Base-by-base conservation (phyloP, 2,797 vertebrate species). In the Melanogrammus aeglefinus region DNA sequence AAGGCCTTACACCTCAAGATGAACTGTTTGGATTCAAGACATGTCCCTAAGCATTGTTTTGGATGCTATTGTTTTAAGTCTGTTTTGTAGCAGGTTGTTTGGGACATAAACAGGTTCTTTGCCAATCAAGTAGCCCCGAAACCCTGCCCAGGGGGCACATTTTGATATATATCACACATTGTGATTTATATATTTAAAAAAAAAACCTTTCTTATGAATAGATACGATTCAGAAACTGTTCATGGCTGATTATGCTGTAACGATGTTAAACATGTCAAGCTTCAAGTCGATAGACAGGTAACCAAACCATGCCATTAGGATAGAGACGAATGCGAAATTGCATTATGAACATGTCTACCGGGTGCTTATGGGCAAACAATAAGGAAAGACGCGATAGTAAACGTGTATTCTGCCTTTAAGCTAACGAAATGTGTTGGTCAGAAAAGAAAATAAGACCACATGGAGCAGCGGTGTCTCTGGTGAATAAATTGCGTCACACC, bases 401-500 rank as follows among this genome's bases (percentile, higher is more conserved):
- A 63, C 57, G 57, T 63, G n/a, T 63, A 63, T 63, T 63, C 57
- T 63, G 57, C 57, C n/a, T 63, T 63, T 5, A 63, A 24, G 18
- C 21, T 63, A 63, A 63, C 57, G n/a, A 63, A 6, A 57, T 21
- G 47, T 21, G 18, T 57, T 57, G 47, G 18, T 18, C 47, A 57
- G 47, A 21, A 57, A 21, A 57, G 5, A 57, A 12, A 57, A 57
- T 21, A 21, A 21, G 47, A 57, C 16, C 47, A 63, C 57, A 63
- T 57, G 57, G 21, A 63, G 57, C 57, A 63, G 57, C 57, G 6
- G 57, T 24, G 4, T 51, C 47, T 18, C 47, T 51, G 73, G 21
- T 5, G 84, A 81, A 72, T 77, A 77, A 39, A 77, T 91, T 91
- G 87, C 94, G 93, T 94, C 94, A 95, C 91, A 93, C 90, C 84